A percentile compares a stretch with the other conserved stretches of the same genome.
phyloP scores from a whole-genome alignment of 1,140 invertebrate species.

The Orchesella cincta region DNA sequence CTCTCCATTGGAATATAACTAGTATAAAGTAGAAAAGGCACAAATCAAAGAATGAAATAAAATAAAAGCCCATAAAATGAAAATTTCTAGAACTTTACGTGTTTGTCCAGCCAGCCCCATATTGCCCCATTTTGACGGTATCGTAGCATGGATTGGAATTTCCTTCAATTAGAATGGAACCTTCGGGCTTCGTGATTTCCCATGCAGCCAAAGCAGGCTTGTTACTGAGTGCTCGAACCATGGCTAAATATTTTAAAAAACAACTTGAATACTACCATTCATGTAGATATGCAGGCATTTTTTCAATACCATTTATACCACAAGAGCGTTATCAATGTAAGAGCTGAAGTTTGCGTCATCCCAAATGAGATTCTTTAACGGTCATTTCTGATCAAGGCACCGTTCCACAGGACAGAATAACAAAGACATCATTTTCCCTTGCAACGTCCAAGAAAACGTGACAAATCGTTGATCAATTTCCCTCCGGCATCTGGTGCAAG shows the following conservation, averaged over 20 bases:
- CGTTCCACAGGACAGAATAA: constrained; percentile 58
- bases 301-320: too few relatives aligned
- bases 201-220: constrained; percentile 57
- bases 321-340: constrained; percentile 57
- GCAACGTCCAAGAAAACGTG: constrained; percentile 50
- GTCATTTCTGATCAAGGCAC: constrained; percentile 55
- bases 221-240: constrained; percentile 53
- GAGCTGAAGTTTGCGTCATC: constrained; percentile 56
- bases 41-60: too few relatives aligned
- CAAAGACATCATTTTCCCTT: constrained; percentile 54
- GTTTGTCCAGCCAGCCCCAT: constrained; percentile 56
- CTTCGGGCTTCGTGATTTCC: constrained; percentile 59
- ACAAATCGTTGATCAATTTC: constrained; percentile 49
- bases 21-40: too few relatives aligned
- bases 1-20: constrained; percentile 48
- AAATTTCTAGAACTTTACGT: too few relatives aligned
- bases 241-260: constrained; percentile 49
- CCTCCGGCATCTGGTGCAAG: constrained; percentile 43
- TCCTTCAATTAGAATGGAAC: constrained; percentile 52
- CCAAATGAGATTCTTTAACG: constrained; percentile 54
- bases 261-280: too few relatives aligned
- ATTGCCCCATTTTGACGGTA: constrained; percentile 50
- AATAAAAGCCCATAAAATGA: too few relatives aligned
- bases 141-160: constrained; percentile 56
- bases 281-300: too few relatives aligned